Evolutionary conservation across 92 coral and sea anemone genomes (phyloP), one percentile per base, ranked within the genome.

Genomic region (Paramuricea clavata): DNA sequence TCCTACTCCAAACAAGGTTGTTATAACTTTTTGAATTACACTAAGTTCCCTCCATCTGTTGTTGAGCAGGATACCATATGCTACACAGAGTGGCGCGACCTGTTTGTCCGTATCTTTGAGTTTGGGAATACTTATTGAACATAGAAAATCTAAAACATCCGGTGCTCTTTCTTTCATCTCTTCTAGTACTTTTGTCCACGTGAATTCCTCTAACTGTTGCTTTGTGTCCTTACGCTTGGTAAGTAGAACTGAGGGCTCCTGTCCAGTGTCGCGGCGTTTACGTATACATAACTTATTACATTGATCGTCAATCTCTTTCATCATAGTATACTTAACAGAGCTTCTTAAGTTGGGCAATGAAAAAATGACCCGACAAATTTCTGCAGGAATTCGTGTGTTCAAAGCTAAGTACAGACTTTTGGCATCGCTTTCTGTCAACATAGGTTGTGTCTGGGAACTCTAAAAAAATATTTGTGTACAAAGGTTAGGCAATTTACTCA

Each of bases 141-240:
- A 25, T 13, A 91, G 42, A 30, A 91, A 17, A 33, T 91, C 94
- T 19, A 91, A 42, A n/a, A 91, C 12, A 25, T 82, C 86, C 16
- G 91, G 94, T 32, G 89, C 83, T 34, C 86, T 87, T 65, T 76
- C 78, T 33, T 42, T 42, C 76, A 86, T 65, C 54, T 86, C 89
- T 49, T 62, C 65, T 22, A 86, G 12, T 22, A 86, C 27, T 28
- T 34, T 43, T 23, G 64, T 62, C 87, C 87, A 83, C 5, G 33
- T 69, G 64, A 83, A 83, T 25, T 23, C 47, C 44, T 69, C 64
- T 42, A 83, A 44, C 13, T 69, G 59, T 62, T 42, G 25, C 49
- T 67, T 67, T 6, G 65, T 67, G 67, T 69, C 33, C 21, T 67
- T 67, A 5, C 62, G 70, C 12, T 57, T 28, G 25, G 65, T 54